Conservation (phyloP, 2,113 vertebrate species). For the Plecturocebus donacophilus region DNA sequence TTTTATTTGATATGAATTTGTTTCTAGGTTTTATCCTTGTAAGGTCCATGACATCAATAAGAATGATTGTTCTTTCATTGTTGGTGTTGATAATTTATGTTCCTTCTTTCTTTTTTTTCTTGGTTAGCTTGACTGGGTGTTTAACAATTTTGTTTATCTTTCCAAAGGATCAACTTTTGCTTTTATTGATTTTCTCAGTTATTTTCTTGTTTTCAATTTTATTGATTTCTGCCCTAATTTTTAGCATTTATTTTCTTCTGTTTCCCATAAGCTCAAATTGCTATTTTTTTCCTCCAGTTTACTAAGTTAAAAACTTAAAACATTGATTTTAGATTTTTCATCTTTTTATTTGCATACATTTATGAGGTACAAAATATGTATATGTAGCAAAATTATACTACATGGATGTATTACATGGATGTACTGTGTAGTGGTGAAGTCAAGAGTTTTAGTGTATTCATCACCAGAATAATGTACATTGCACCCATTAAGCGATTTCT, state of each 20-base stretch:
- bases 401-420: no score
- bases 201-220: background rate
- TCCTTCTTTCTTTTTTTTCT: background rate
- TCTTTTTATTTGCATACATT: background rate
- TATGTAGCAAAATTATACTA: no score
- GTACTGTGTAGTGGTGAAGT: no score
- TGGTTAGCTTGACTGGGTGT: background rate
- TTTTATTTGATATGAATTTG: background rate
- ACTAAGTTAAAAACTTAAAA: background rate
- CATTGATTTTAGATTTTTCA: background rate
- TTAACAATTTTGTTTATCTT: background rate
- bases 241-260: background rate
- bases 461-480: no score
- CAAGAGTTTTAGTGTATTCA: no score
- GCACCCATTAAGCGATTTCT: no score
- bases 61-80: background rate
- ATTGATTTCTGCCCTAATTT: background rate
- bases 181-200: background rate
- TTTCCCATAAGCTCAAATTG: background rate
- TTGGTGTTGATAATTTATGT: background rate
- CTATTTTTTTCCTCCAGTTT: background rate
- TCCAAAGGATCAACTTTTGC: background rate
- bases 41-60: background rate
- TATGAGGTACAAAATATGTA: no score
- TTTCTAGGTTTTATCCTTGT: background rate